Percentiles rank a stretch among this genome's conserved stretches.
These are phyloP conservation scores for Germaria angustata DNA, from an alignment of 2,888 invertebrate genomes.

Conservation along the genomic window DNA sequence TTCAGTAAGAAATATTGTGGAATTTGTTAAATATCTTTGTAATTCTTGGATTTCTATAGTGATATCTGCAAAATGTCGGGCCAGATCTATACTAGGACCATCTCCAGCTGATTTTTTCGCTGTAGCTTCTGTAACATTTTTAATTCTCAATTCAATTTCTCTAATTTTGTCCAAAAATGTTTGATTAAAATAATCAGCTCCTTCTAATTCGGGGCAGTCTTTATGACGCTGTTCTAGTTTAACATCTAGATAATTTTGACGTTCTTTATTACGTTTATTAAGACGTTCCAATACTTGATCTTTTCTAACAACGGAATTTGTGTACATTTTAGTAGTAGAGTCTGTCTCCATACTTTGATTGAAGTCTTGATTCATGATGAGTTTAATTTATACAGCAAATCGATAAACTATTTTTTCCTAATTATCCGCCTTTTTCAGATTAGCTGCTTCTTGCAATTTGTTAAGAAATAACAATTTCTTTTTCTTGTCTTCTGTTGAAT, in stretches of 20 bases:
- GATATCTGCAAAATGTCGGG: constrained; percentile 84
- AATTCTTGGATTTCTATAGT: constrained; percentile 87
- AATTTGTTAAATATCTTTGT: constrained; percentile 89
- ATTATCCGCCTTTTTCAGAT: constrained; percentile 69
- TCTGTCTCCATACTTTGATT: constrained; percentile 24
- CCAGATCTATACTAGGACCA: constrained; percentile 76
- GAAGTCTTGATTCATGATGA: constrained; percentile 38
- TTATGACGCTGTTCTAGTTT: constrained; percentile 77
- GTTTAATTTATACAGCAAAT: constrained; percentile 19
- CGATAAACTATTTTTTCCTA: constrained; percentile 51
- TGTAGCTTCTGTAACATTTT: constrained; percentile 76
- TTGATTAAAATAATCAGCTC: constrained; percentile 85
- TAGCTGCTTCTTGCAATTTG: constrained; percentile 74
- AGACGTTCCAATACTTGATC: constrained; percentile 77
- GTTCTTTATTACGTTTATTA: constrained; percentile 79
- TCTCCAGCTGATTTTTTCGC: constrained; percentile 73
- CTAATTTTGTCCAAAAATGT: constrained; percentile 85
- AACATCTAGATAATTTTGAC: constrained; percentile 77
- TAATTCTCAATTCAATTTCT: constrained; percentile 84
- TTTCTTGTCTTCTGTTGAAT: constrained; percentile 71
- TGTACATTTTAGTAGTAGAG: neutral
- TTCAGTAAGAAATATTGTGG: constrained; percentile 89
- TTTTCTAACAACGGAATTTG: constrained; percentile 69
- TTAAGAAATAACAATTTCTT: constrained; percentile 75
- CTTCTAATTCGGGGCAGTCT: constrained; percentile 76